phyloP scores from a whole-genome alignment of 2,888 invertebrate genomes.

The Tinea pellionella region DNA sequence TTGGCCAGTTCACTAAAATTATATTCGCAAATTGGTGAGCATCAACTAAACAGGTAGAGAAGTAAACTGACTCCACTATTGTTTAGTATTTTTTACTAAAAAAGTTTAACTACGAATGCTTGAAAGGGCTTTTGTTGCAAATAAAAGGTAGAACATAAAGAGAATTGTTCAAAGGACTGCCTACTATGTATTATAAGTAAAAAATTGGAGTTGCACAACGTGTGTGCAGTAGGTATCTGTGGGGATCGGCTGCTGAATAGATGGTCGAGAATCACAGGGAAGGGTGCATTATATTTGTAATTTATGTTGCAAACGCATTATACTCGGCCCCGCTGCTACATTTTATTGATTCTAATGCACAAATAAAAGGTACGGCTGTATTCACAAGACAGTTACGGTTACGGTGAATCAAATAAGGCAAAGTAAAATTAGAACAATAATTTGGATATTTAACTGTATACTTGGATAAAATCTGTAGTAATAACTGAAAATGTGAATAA shows the following conservation, averaged over 20 bases:
- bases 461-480: neutral
- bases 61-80: neutral
- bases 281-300: constrained; percentile 59
- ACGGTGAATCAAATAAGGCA: no score
- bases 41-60: constrained; percentile 5
- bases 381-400: neutral
- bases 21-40: constrained; percentile 43
- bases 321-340: constrained; percentile 34
- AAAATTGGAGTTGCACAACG: constrained; percentile 32
- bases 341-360: constrained; percentile 46
- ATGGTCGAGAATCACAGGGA: constrained; percentile 45
- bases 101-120: constrained; percentile 30
- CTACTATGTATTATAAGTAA: constrained; percentile 57
- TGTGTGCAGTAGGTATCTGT: constrained; percentile 33
- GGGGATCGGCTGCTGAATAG: constrained; percentile 40
- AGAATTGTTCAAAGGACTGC: constrained; percentile 37
- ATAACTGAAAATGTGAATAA: constrained; percentile 14
- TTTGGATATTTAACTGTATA: neutral
- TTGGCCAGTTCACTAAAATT: constrained; percentile 63
- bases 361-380: constrained; percentile 26
- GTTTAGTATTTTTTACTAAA: constrained; percentile 2
- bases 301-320: constrained; percentile 43
- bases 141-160: constrained; percentile 61
- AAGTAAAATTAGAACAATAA: no score
- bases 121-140: constrained; percentile 45